A percentile compares a stretch with the other conserved stretches of the same genome.
These are phyloP conservation scores for Peromyscus leucopus DNA, from an alignment of 2,113 vertebrate genomes.

Conservation along the genomic window DNA sequence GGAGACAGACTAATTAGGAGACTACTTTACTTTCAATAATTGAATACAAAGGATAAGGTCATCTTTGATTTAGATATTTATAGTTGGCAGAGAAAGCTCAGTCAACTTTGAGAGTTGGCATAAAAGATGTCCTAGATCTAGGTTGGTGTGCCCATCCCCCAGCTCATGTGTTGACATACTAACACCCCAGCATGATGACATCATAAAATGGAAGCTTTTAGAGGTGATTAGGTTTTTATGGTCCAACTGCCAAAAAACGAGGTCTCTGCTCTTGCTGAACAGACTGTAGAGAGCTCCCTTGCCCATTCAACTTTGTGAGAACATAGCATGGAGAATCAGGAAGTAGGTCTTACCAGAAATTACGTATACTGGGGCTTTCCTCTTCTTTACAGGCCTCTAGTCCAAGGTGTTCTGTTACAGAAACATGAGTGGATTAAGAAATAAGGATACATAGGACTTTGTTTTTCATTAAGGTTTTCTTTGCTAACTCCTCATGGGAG, in stretches of 20 bases:
- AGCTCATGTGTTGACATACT: neutral
- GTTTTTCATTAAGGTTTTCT: neutral
- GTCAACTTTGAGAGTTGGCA: neutral
- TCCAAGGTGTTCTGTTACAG: neutral
- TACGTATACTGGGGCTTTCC: neutral
- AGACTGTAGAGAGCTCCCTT: neutral
- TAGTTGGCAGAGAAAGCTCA: neutral
- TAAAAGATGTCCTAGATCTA: neutral
- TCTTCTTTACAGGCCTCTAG: neutral
- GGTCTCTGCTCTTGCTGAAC: neutral
- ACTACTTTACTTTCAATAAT: neutral
- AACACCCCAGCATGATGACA: neutral
- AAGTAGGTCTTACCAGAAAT: neutral
- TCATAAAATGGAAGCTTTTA: fast-evolving
- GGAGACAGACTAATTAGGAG: neutral
- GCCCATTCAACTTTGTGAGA: neutral
- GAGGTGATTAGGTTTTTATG: neutral
- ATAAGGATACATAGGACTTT: neutral
- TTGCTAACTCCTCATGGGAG: neutral
- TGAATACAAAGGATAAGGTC: neutral
- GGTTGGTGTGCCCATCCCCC: neutral
- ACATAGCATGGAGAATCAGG: neutral
- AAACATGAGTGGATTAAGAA: neutral
- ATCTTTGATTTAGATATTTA: neutral
- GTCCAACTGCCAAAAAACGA: neutral